phyloP scores from a whole-genome alignment of 1,140 invertebrate genomes.

The Drosophila takahashii region DNA sequence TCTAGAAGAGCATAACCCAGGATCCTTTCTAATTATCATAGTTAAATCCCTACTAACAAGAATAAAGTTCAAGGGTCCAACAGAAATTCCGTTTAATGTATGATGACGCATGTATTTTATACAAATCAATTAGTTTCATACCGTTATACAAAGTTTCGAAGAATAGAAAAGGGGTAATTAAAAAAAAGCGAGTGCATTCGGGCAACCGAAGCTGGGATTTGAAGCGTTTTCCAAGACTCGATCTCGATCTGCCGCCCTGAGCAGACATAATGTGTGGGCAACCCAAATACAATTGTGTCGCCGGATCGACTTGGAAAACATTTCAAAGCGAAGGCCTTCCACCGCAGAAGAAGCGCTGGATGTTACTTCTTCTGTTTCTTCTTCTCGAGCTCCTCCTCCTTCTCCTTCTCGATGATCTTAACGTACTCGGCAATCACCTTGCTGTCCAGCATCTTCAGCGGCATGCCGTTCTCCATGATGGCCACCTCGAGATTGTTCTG shows the following conservation, averaged over 20 bases:
- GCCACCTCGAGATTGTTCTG: slow-evolving; percentile 99
- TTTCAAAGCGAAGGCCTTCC: slow-evolving; percentile 16
- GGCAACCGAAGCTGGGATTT: slow-evolving; percentile 21
- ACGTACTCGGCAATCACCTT: slow-evolving; percentile 97
- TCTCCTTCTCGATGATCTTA: slow-evolving; percentile 97
- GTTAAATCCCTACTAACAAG: neutral
- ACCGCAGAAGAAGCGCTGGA: neutral
- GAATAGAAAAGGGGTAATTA: slow-evolving; percentile 50
- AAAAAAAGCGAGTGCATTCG: slow-evolving; percentile 38
- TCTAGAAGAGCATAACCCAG: too few species aligned
- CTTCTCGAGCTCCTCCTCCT: slow-evolving; percentile 98
- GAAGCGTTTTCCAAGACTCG: slow-evolving; percentile 21
- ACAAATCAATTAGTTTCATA: slow-evolving; percentile 49
- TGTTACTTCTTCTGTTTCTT: slow-evolving; percentile 96
- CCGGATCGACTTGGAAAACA: slow-evolving; percentile 17
- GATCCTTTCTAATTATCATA: too few species aligned
- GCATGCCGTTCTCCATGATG: slow-evolving; percentile 93
- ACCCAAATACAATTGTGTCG: neutral
- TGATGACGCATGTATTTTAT: slow-evolving; percentile 66
- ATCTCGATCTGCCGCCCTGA: neutral
- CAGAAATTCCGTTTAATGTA: slow-evolving; percentile 6
- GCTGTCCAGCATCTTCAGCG: slow-evolving; percentile 95
- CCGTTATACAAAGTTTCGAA: slow-evolving; percentile 48
- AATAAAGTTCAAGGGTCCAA: neutral
- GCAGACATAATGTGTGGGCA: neutral